Conservation (phyloP, 2,797 vertebrate genomes). For the Myripristis jacobus region DNA sequence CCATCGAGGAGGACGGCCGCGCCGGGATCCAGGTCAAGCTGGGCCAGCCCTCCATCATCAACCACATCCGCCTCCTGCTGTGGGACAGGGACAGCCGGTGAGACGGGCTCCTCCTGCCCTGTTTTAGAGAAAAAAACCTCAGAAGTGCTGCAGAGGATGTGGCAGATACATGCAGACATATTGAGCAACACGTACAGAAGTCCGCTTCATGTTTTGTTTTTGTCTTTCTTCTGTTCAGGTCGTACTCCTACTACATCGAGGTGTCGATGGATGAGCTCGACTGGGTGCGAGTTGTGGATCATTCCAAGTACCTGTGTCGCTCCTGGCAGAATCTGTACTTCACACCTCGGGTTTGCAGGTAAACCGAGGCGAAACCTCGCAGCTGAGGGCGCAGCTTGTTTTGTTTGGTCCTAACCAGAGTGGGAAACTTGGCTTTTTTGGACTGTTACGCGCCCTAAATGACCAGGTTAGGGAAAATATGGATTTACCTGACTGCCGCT, state of each 20-base stretch:
- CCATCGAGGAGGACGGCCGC: constrained; percentile 90
- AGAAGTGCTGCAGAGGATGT: too few relatives aligned
- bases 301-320: constrained; percentile 89
- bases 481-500: too few relatives aligned
- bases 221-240: constrained; percentile 69
- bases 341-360: constrained; percentile 91
- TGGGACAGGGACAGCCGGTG: constrained; percentile 93
- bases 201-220: too few relatives aligned
- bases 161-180: too few relatives aligned
- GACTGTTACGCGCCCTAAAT: too few relatives aligned
- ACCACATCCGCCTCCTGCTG: constrained; percentile 89
- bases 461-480: too few relatives aligned
- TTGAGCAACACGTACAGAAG: too few relatives aligned
- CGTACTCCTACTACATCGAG: constrained; percentile 92
- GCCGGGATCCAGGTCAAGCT: constrained; percentile 86
- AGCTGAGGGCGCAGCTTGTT: too few relatives aligned
- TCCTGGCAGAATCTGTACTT: constrained; percentile 93
- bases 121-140: too few relatives aligned
- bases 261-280: constrained; percentile 94
- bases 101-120: constrained; percentile 7
- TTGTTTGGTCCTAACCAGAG: too few relatives aligned
- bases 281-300: constrained; percentile 91
- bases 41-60: constrained; percentile 90
- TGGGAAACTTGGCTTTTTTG: too few relatives aligned
- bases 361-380: too few relatives aligned